Evolutionary conservation across 53 echinoderm and acorn worm genomes (phyloP).

Genomic region (Holothuria scabra): DNA sequence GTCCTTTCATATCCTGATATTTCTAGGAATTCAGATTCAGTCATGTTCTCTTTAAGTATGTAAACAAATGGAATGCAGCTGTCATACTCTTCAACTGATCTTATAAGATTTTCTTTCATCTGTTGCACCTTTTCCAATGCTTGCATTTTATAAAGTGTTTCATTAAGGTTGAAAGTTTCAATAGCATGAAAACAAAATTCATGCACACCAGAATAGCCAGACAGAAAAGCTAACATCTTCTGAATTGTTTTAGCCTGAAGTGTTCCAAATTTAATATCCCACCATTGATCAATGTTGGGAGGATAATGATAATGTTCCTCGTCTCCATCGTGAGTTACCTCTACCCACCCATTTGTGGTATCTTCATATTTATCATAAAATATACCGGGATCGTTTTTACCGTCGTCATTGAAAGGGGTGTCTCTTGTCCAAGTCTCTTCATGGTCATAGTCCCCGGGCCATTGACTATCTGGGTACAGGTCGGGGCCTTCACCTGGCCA

Average conservation of each 20-base stretch:
- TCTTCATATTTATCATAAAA: too few relatives aligned
- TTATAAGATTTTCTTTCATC: constrained; percentile 19
- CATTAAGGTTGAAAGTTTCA: background rate
- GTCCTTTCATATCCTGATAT: background rate
- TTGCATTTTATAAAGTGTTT: background rate
- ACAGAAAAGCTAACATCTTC: constrained; percentile 8
- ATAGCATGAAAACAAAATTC: background rate
- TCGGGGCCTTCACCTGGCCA: constrained; percentile 16
- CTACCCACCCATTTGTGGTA: too few relatives aligned
- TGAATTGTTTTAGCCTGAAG: background rate
- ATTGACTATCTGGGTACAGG: background rate
- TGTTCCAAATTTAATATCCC: constrained; percentile 21
- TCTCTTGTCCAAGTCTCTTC: background rate
- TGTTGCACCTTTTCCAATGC: background rate
- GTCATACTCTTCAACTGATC: background rate
- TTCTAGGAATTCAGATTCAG: background rate
- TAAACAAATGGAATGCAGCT: background rate
- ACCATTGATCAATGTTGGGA: background rate
- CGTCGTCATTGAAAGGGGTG: background rate
- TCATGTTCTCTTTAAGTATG: background rate
- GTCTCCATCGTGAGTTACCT: too few relatives aligned
- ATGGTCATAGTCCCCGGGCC: background rate
- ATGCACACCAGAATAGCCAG: background rate
- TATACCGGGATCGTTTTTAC: too few relatives aligned
- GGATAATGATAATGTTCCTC: too few relatives aligned